A percentile compares a stretch with the other conserved stretches of the same genome.
These are phyloP conservation scores for Paracyprichromis sp. DNA, from an alignment of 2,113 vertebrate species.

Conservation along the genomic window DNA sequence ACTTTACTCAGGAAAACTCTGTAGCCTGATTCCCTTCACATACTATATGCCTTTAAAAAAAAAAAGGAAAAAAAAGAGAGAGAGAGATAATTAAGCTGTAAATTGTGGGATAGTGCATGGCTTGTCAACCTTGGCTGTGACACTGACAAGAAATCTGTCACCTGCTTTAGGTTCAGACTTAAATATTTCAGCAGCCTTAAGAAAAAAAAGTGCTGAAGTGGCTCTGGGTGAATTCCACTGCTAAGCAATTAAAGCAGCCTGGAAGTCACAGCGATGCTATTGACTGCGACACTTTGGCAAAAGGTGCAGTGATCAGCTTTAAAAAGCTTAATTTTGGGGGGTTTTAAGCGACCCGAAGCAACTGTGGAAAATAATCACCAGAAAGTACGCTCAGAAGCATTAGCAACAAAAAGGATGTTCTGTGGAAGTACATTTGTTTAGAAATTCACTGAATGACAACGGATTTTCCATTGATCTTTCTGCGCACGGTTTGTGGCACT, in stretches of 20 bases:
- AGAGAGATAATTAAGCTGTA: not conserved
- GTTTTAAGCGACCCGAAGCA: not conserved
- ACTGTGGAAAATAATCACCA: not conserved
- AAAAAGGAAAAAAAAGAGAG: not conserved
- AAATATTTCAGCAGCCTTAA: conserved; percentile 60
- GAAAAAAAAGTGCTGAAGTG: conserved; percentile 60
- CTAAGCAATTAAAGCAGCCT: conserved; percentile 62
- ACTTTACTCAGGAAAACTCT: not conserved
- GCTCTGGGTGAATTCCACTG: conserved; percentile 42
- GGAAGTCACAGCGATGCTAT: not conserved
- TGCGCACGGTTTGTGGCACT: not conserved
- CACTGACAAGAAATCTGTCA: conserved; percentile 38
- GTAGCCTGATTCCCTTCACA: not conserved
- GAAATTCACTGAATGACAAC: not conserved
- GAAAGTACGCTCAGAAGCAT: not conserved
- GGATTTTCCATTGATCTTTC: not conserved
- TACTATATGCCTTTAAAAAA: not conserved
- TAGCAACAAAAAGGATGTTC: not conserved
- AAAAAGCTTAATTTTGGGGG: not conserved
- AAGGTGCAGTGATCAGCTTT: conserved; percentile 17
- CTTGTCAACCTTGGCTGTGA: conserved; percentile 22
- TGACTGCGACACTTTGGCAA: not conserved
- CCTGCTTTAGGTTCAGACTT: conserved; percentile 41
- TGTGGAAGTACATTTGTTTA: not conserved
- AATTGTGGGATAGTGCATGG: not conserved